These are phyloP conservation scores for Zeuzera pyrina DNA, from an alignment of 2,888 invertebrate species.

Conservation along the genomic window DNA sequence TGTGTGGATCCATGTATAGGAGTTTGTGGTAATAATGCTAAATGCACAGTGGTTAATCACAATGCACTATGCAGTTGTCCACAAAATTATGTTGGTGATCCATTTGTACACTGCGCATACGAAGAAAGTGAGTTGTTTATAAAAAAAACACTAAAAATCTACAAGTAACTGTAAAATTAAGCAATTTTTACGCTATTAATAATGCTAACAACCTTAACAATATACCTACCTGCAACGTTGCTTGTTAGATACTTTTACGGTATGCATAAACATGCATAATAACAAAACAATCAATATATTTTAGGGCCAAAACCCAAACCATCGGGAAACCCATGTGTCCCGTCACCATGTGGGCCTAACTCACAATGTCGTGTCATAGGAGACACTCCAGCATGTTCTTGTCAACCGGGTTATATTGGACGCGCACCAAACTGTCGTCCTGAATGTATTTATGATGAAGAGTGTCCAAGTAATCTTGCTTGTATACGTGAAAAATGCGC, in stretches of 20 bases:
- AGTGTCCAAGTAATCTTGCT: conserved; percentile 87
- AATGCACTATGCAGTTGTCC: conserved; percentile 89
- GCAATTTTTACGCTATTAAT: conserved; percentile 8
- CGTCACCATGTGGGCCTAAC: conserved; percentile 88
- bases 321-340: conserved; percentile 81
- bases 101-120: conserved; percentile 80
- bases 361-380: conserved; percentile 86
- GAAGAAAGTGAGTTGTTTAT: conserved; percentile 75
- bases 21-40: conserved; percentile 86
- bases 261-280: no score
- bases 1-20: conserved; percentile 88
- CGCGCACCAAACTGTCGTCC: conserved; percentile 89
- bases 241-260: no score
- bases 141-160: not conserved
- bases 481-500: conserved; percentile 87
- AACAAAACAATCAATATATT: conserved; percentile 35
- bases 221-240: no score
- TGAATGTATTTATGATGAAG: conserved; percentile 87
- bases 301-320: conserved; percentile 70
- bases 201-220: no score
- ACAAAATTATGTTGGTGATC: conserved; percentile 83
- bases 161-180: not conserved
- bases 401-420: conserved; percentile 84
- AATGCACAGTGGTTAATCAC: conserved; percentile 88
- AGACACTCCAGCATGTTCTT: conserved; percentile 85